Percentiles rank a stretch among this genome's conserved stretches.
phyloP scores from a whole-genome alignment of 1,140 invertebrate species.

The Orchestia grillus region DNA sequence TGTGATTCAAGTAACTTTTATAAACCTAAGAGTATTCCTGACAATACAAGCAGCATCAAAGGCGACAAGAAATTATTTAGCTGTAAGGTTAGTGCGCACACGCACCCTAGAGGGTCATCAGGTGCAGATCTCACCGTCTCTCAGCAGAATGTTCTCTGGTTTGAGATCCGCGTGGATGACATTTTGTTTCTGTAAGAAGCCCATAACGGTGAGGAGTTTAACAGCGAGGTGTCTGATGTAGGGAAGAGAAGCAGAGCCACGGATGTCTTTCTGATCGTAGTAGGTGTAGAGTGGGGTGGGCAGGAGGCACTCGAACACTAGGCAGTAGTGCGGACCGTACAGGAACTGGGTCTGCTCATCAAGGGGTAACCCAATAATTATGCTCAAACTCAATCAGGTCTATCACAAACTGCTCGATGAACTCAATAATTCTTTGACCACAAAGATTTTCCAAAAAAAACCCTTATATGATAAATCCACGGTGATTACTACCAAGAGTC shows the following conservation, averaged over 20 bases:
- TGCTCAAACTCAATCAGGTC: not conserved
- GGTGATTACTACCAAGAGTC: no score
- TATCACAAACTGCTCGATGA: not conserved
- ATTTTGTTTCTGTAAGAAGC: slow-evolving; percentile 71
- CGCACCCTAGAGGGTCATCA: not conserved
- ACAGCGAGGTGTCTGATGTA: slow-evolving; percentile 70
- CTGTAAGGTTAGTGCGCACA: not conserved
- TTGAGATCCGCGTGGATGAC: slow-evolving; percentile 73
- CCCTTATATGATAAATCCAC: no score
- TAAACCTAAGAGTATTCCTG: no score
- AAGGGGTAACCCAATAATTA: no score
- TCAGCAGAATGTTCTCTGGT: slow-evolving; percentile 72
- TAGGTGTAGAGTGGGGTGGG: slow-evolving; percentile 69
- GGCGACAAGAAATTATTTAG: not conserved
- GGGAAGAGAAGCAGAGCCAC: slow-evolving; percentile 67
- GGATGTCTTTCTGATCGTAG: slow-evolving; percentile 65
- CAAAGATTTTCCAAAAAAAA: no score
- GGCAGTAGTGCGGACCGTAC: slow-evolving; percentile 71
- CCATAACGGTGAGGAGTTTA: slow-evolving; percentile 70
- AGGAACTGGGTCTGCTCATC: slow-evolving; percentile 70
- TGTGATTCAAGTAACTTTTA: no score
- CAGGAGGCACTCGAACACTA: slow-evolving; percentile 71
- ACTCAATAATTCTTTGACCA: not conserved
- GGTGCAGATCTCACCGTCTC: slow-evolving; percentile 67
- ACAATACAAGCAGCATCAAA: not conserved